phyloP scores from a whole-genome alignment of 2,113 vertebrate species.

The Crocuta crocuta region DNA sequence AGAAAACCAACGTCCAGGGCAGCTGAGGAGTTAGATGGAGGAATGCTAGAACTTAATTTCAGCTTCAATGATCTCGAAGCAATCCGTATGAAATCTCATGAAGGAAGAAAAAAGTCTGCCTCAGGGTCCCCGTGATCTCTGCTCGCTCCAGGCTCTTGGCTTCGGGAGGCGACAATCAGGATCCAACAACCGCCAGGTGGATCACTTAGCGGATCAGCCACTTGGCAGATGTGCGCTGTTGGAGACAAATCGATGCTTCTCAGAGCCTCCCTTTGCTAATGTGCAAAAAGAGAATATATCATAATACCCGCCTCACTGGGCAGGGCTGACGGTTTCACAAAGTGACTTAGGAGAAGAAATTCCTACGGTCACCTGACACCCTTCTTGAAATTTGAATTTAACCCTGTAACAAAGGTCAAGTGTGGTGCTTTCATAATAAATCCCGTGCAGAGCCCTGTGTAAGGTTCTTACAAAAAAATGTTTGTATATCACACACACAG shows the following conservation, averaged over 20 bases:
- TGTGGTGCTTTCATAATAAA: background rate
- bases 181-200: rapidly evolving
- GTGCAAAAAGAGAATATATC: background rate
- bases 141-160: background rate
- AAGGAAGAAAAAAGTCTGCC: background rate
- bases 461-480: background rate
- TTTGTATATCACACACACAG: too few species aligned
- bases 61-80: background rate
- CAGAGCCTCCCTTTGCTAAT: background rate
- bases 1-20: background rate
- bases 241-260: too few species aligned
- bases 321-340: background rate
- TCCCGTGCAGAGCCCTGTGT: background rate
- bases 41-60: background rate
- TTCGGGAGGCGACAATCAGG: rapidly evolving
- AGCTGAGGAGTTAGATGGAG: background rate
- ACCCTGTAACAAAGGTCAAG: background rate
- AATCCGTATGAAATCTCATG: background rate
- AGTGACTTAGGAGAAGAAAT: background rate
- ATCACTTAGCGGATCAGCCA: background rate
- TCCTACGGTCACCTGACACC: background rate
- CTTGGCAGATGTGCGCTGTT: background rate
- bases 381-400: background rate
- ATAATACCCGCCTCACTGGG: too few species aligned
- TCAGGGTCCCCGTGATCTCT: too few species aligned